phyloP scores from a whole-genome alignment of 2,797 vertebrate genomes.

The Trematomus bernacchii region DNA sequence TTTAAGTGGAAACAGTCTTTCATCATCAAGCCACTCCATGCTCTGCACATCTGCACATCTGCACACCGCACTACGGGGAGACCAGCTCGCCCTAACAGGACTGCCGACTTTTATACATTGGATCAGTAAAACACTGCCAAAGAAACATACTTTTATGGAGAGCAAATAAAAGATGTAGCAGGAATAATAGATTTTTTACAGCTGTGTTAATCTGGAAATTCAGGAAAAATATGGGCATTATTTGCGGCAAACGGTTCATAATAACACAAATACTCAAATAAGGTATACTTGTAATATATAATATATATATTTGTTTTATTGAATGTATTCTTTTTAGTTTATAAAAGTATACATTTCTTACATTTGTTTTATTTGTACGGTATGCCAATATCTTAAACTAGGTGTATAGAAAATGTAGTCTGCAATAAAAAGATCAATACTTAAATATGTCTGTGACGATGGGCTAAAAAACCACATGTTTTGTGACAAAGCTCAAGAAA shows the following conservation, averaged over 20 bases:
- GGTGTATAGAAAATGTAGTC: conserved; percentile 8
- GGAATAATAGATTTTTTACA: neutral
- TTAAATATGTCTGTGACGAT: conserved; percentile 14
- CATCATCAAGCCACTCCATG: conserved; percentile 72
- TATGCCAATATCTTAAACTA: conserved; percentile 29
- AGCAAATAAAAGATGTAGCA: neutral
- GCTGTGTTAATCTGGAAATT: neutral
- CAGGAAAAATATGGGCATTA: neutral
- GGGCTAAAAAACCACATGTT: conserved; percentile 25
- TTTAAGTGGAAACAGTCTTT: conserved; percentile 81
- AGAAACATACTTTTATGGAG: neutral
- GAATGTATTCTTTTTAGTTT: neutral
- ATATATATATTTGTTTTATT: too few relatives aligned
- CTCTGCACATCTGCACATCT: conserved; percentile 70
- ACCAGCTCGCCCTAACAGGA: conserved; percentile 39
- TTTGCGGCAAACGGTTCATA: neutral
- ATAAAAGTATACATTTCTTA: neutral
- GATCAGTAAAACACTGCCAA: neutral
- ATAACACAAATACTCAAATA: neutral
- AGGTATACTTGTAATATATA: too few relatives aligned
- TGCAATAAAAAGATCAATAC: conserved; percentile 8
- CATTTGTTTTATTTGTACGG: conserved; percentile 2
- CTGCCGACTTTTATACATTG: conserved; percentile 6
- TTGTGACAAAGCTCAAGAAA: conserved; percentile 23
- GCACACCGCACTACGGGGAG: conserved; percentile 48